A percentile compares a stretch with the other conserved stretches of the same genome.
phyloP scores from a whole-genome alignment of 2,797 vertebrate genomes.

The Takifugu rubripes region DNA sequence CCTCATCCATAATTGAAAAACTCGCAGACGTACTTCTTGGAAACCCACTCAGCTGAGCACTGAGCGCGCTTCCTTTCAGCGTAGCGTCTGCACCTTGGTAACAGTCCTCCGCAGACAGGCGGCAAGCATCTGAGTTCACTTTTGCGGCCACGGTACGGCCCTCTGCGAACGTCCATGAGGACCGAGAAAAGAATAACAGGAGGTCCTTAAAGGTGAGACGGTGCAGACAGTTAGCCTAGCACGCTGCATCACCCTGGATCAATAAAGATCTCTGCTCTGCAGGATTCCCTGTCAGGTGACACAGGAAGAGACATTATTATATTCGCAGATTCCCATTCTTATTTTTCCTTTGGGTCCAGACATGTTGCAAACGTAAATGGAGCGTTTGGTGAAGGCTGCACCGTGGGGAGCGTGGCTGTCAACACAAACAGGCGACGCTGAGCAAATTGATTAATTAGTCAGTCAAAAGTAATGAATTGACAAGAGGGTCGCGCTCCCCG shows the following conservation, averaged over 20 bases:
- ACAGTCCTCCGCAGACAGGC: not conserved
- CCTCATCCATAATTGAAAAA: constrained; percentile 61
- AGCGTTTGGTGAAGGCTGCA: too few relatives aligned
- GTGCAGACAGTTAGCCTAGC: not conserved
- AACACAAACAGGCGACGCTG: too few relatives aligned
- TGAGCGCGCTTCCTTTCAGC: not conserved
- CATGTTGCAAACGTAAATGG: too few relatives aligned
- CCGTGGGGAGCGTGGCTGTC: too few relatives aligned
- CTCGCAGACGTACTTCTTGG: constrained; percentile 37
- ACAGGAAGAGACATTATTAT: too few relatives aligned
- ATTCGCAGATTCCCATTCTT: too few relatives aligned
- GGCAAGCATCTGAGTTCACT: not conserved
- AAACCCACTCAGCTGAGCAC: constrained; percentile 23
- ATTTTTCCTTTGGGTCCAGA: too few relatives aligned
- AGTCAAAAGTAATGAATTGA: not conserved
- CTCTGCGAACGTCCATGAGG: not conserved
- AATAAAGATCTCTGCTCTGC: not conserved
- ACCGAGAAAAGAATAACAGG: not conserved
- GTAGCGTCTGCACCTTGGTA: not conserved
- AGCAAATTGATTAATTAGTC: not conserved
- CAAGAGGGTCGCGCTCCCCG: constrained; percentile 7
- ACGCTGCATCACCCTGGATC: not conserved
- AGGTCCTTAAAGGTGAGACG: not conserved
- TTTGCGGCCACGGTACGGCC: not conserved
- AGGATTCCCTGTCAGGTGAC: not conserved